phyloP scores from a whole-genome alignment of 2,113 vertebrate species.

The Gymnobelideus leadbeateri region DNA sequence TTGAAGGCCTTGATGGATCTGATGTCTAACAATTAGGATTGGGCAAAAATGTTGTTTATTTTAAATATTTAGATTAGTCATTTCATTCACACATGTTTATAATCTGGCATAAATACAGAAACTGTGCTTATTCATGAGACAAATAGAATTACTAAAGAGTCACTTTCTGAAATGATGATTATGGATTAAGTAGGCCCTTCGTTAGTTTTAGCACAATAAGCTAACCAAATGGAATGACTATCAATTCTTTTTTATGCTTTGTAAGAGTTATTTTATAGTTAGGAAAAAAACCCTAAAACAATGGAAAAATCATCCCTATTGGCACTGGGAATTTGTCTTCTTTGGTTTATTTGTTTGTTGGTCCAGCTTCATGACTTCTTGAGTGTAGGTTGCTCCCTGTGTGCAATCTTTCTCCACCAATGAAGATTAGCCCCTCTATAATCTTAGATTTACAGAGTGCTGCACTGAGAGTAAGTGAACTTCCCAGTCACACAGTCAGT shows the following conservation, averaged over 20 bases:
- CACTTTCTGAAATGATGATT: neutral
- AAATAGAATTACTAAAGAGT: conserved; percentile 26
- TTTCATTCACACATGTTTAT: conserved; percentile 56
- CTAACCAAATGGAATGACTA: neutral
- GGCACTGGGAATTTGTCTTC: neutral
- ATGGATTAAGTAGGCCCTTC: neutral
- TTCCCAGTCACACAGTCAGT: neutral
- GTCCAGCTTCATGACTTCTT: neutral
- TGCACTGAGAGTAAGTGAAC: neutral
- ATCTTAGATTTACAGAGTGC: neutral
- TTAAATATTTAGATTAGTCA: conserved; percentile 54
- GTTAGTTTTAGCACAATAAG: neutral
- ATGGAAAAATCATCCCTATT: neutral
- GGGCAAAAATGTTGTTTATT: neutral
- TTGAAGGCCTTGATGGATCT: neutral
- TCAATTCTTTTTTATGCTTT: neutral
- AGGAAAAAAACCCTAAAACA: neutral
- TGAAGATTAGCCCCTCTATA: neutral
- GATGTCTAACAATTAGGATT: neutral
- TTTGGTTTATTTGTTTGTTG: neutral
- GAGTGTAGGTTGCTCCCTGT: neutral
- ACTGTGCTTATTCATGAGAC: conserved; percentile 10
- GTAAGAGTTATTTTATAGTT: neutral
- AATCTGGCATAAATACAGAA: conserved; percentile 43
- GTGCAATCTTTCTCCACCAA: neutral